Conservation (phyloP, 2,113 vertebrate species). For the Tychaedon coryphoeus region DNA sequence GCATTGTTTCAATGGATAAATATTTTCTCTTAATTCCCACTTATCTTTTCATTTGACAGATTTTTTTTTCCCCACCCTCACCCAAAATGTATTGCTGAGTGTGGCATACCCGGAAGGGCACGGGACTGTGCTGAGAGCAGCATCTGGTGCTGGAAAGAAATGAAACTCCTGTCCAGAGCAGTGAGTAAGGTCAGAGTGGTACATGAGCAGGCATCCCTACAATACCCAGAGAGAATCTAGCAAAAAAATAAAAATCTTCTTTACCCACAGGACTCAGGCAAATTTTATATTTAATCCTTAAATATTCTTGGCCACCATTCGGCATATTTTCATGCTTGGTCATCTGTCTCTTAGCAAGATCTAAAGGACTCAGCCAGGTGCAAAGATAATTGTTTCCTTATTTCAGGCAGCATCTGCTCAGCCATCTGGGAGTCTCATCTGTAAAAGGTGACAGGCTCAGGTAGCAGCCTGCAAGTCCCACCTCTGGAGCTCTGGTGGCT, state of each 20-base stretch:
- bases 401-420: constrained; percentile 28
- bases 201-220: neutral
- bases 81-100: neutral
- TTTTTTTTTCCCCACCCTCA: neutral
- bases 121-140: neutral
- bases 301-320: neutral
- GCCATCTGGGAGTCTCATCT: constrained; percentile 1
- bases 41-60: neutral
- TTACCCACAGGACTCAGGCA: neutral
- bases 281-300: constrained; percentile 25
- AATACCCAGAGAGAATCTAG: neutral
- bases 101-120: neutral
- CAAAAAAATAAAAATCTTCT: neutral
- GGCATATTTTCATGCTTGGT: constrained; percentile 27
- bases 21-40: neutral
- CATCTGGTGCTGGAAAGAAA: neutral
- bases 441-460: constrained; percentile 22
- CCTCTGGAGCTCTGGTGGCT: neutral
- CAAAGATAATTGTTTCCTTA: constrained; percentile 44
- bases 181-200: neutral
- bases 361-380: constrained; percentile 14
- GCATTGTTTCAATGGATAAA: neutral
- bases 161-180: neutral
- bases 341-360: constrained; percentile 9
- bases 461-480: neutral